Conservation (phyloP, 1,140 invertebrate species). For the Orchesella cincta region DNA sequence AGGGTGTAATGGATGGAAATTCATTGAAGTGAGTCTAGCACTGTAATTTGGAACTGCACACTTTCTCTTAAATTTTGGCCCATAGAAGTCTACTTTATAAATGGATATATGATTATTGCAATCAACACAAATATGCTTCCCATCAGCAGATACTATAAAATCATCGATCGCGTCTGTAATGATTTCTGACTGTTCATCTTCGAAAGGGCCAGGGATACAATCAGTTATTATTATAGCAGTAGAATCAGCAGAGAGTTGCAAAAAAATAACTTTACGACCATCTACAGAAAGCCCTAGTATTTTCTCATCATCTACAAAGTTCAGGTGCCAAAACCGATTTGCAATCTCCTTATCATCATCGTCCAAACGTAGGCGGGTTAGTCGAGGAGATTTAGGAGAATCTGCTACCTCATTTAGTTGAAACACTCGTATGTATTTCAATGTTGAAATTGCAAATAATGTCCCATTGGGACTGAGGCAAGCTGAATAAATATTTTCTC, state of each 20-base stretch:
- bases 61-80: conserved; percentile 1
- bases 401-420: background rate
- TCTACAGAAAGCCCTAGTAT: conserved; percentile 30
- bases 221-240: background rate
- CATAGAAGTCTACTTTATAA: background rate
- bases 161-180: background rate
- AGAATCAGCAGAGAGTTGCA: conserved; percentile 14
- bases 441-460: conserved; percentile 29
- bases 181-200: background rate
- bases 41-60: conserved; percentile 28
- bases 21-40: conserved; percentile 24
- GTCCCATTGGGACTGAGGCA: conserved; percentile 34
- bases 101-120: background rate
- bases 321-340: background rate
- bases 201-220: background rate
- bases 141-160: background rate
- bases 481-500: conserved; percentile 38
- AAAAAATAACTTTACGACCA: conserved; percentile 20
- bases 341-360: background rate
- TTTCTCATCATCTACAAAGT: conserved; percentile 32
- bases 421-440: conserved; percentile 15
- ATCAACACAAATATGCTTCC: conserved; percentile 5
- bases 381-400: background rate
- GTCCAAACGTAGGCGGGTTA: background rate
- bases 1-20: conserved; percentile 38